Evolutionary conservation across 2,113 vertebrate genomes (phyloP).

Genomic region (Capreolus pygargus): DNA sequence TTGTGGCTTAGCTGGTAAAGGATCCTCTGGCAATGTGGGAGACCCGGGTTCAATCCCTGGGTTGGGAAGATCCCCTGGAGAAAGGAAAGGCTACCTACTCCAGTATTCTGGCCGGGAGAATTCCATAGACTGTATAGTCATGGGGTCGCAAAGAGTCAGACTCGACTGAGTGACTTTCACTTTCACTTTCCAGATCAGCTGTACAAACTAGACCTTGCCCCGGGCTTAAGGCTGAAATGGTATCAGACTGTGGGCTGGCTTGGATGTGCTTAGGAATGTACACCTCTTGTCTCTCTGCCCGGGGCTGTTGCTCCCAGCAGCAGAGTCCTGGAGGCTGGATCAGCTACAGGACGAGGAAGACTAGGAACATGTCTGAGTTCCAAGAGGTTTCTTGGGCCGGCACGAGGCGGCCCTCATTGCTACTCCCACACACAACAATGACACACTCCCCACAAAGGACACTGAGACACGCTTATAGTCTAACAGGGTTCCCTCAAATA

Average conservation of each 20-base stretch:
- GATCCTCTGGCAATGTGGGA: background rate
- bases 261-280: background rate
- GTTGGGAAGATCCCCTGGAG: background rate
- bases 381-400: conserved; percentile 15
- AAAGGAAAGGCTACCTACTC: background rate
- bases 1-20: background rate
- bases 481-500: conserved; percentile 23
- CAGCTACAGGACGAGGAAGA: background rate
- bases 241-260: background rate
- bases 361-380: background rate
- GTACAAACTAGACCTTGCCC: background rate
- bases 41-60: background rate
- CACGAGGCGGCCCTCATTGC: background rate
- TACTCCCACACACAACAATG: background rate
- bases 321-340: background rate
- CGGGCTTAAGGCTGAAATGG: background rate
- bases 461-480: background rate
- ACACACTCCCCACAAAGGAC: background rate
- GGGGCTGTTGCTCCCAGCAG: background rate
- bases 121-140: background rate
- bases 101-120: background rate
- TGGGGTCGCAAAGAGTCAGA: background rate
- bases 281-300: background rate
- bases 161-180: background rate
- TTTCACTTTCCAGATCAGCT: background rate